These are phyloP conservation scores for Falco rusticolus DNA, from an alignment of 2,797 vertebrate genomes.

Conservation along the genomic window DNA sequence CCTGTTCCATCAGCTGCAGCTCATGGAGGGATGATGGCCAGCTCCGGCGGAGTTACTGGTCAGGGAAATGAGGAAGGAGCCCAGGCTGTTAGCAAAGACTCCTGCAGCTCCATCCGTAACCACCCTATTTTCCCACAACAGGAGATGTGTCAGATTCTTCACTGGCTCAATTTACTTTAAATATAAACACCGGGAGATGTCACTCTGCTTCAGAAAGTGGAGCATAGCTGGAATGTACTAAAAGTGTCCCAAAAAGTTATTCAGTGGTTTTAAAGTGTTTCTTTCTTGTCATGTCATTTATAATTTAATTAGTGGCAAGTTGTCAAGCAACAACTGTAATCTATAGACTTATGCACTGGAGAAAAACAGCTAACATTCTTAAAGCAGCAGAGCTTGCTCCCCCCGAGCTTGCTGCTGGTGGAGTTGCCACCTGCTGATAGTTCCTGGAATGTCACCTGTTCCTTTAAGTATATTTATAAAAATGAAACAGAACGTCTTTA, in stretches of 20 bases:
- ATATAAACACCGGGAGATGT: conserved; percentile 14
- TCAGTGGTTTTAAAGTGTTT: conserved; percentile 51
- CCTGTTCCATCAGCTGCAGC: not conserved
- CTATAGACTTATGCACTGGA: conserved; percentile 39
- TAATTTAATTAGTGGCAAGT: conserved; percentile 71
- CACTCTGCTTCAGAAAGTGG: conserved; percentile 21
- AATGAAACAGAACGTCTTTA: conserved; percentile 63
- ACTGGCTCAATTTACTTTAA: conserved; percentile 49
- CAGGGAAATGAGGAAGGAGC: not conserved
- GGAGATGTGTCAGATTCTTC: conserved; percentile 27
- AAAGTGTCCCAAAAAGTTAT: conserved; percentile 65
- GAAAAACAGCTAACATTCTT: conserved; percentile 67
- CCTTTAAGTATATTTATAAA: conserved; percentile 44
- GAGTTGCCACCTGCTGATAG: conserved; percentile 71
- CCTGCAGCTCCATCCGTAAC: not conserved
- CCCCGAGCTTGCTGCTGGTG: conserved; percentile 63
- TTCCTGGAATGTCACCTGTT: conserved; percentile 67
- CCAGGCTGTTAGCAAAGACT: not conserved
- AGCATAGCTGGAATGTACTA: not conserved
- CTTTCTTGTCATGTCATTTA: conserved; percentile 62
- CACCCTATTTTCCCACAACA: not conserved
- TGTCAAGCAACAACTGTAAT: conserved; percentile 69
- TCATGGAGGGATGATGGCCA: not conserved
- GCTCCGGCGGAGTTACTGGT: not conserved
- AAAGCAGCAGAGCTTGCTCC: conserved; percentile 66